A percentile compares a stretch with the other conserved stretches of the same genome.
These are phyloP conservation scores for Caenorhabditis sp. DNA, from an alignment of 2,888 invertebrate species.

Conservation along the genomic window DNA sequence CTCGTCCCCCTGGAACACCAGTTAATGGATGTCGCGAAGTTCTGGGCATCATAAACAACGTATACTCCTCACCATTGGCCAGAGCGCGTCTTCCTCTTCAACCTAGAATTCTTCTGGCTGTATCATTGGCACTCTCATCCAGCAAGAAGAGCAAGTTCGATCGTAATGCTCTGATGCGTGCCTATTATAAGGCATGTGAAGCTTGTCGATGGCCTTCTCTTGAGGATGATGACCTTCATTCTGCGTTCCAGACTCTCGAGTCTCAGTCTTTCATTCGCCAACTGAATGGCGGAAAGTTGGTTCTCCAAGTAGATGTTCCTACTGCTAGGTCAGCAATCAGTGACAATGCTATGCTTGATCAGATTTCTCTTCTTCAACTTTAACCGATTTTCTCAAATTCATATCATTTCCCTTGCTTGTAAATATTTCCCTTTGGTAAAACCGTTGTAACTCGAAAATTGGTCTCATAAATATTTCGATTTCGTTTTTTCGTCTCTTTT, in stretches of 20 bases:
- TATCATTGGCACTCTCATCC: constrained; percentile 69
- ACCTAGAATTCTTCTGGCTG: constrained; percentile 72
- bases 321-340: constrained; percentile 71
- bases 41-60: constrained; percentile 74
- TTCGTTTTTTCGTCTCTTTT: not conserved
- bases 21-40: constrained; percentile 75
- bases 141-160: constrained; percentile 71
- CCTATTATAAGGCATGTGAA: constrained; percentile 72
- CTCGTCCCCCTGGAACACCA: constrained; percentile 16
- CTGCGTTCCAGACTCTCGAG: constrained; percentile 70
- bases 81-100: constrained; percentile 77
- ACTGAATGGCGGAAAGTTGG: constrained; percentile 64
- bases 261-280: constrained; percentile 70
- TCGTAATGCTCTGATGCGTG: constrained; percentile 66
- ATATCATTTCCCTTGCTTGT: not conserved
- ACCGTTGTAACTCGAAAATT: not conserved
- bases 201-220: constrained; percentile 67
- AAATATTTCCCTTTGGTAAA: no score
- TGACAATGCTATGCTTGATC: constrained; percentile 72
- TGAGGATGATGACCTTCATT: constrained; percentile 69
- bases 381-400: constrained; percentile 38
- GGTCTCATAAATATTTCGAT: not conserved
- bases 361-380: constrained; percentile 63
- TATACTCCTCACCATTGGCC: constrained; percentile 77
- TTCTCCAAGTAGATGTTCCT: constrained; percentile 70